These are phyloP conservation scores for Fulica atra DNA, from an alignment of 2,113 vertebrate species.

Conservation along the genomic window DNA sequence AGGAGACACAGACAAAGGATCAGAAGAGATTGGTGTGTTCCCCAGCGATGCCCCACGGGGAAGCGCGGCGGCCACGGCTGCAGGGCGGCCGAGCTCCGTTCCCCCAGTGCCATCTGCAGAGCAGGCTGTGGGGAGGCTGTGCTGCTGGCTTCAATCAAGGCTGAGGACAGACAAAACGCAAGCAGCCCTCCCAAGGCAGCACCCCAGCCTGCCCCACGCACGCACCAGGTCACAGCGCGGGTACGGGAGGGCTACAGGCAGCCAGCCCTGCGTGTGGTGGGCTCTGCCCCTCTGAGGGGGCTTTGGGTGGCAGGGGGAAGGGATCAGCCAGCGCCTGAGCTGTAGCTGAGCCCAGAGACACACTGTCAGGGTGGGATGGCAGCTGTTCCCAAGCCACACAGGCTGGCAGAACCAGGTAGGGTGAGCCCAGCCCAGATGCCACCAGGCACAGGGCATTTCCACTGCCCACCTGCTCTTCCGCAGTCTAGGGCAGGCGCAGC, in stretches of 20 bases:
- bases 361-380: fast-evolving
- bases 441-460: not conserved
- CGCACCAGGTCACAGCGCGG: fast-evolving
- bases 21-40: not conserved
- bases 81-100: not conserved
- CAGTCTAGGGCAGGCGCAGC: not conserved
- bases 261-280: fast-evolving
- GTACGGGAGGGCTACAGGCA: fast-evolving
- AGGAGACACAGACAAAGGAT: not conserved
- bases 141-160: slow-evolving; percentile 38
- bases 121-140: not conserved
- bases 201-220: not conserved
- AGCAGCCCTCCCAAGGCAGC: not conserved
- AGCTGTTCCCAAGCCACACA: fast-evolving
- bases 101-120: slow-evolving; percentile 41
- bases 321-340: not conserved
- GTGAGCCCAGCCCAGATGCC: not conserved
- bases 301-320: fast-evolving
- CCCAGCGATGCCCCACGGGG: not conserved
- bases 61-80: fast-evolving
- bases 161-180: not conserved
- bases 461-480: fast-evolving
- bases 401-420: fast-evolving
- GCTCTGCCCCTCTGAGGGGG: not conserved
- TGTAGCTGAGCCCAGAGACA: not conserved